These are phyloP conservation scores for Leptopilina boulardi DNA, from an alignment of 1,140 invertebrate genomes.

Conservation along the genomic window DNA sequence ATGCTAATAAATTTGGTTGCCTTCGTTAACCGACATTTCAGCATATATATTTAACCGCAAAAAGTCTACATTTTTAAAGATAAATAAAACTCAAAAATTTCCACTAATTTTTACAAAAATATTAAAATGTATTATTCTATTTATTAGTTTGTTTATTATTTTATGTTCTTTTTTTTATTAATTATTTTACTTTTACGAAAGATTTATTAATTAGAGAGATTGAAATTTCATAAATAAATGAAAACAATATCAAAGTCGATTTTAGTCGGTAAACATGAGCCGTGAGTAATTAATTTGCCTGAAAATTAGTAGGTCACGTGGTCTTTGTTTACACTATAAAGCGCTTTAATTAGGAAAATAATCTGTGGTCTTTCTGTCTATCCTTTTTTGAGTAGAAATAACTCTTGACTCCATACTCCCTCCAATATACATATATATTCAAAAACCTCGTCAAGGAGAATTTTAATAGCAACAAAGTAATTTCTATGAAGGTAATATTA, in stretches of 20 bases:
- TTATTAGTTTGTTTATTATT: too few relatives aligned
- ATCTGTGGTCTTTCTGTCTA: constrained; percentile 1
- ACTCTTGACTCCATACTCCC: background rate
- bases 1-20: constrained; percentile 22
- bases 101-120: too few relatives aligned
- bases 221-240: background rate
- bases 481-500: background rate
- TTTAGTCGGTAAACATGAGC: background rate
- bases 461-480: background rate
- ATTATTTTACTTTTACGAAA: too few relatives aligned
- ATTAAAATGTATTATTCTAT: background rate
- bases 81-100: too few relatives aligned
- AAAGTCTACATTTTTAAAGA: background rate
- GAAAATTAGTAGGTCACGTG: constrained; percentile 13
- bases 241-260: background rate
- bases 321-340: background rate
- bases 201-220: background rate
- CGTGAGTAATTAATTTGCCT: background rate
- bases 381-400: background rate
- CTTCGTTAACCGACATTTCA: background rate
- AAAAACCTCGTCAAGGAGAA: background rate
- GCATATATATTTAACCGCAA: background rate
- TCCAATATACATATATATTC: background rate
- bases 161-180: too few relatives aligned
- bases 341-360: background rate